Percentiles rank a stretch among this genome's conserved stretches.
Conservation (phyloP, 2,888 invertebrate species). For the Sesia apiformis region DNA sequence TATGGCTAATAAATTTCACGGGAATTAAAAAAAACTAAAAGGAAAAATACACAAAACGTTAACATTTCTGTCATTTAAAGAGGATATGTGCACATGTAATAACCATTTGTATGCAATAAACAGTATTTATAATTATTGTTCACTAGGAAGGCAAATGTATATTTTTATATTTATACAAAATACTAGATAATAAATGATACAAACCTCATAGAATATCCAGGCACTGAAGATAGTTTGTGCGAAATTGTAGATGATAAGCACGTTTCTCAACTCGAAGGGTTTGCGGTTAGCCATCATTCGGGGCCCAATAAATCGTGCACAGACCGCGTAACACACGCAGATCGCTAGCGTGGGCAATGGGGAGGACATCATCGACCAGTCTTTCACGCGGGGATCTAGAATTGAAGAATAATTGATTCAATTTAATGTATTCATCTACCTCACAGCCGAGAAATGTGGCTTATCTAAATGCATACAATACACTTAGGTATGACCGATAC, state of each 20-base stretch:
- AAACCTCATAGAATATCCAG: constrained; percentile 94
- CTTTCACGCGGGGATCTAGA: constrained; percentile 91
- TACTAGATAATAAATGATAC: constrained; percentile 2
- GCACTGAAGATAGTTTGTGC: constrained; percentile 92
- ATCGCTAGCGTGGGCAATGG: constrained; percentile 89
- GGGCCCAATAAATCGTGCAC: constrained; percentile 88
- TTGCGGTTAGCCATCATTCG: constrained; percentile 91
- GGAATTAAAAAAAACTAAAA: too few relatives aligned
- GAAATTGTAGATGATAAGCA: constrained; percentile 90
- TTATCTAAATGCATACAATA: too few relatives aligned
- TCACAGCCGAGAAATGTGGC: too few relatives aligned
- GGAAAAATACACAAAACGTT: too few relatives aligned
- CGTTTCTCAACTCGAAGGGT: constrained; percentile 85
- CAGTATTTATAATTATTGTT: too few relatives aligned
- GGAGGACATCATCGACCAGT: constrained; percentile 92
- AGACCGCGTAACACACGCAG: constrained; percentile 88
- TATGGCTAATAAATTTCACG: too few relatives aligned
- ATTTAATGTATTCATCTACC: too few relatives aligned
- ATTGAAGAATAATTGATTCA: constrained; percentile 12
- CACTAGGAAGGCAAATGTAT: neutral
- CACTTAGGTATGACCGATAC: too few relatives aligned
- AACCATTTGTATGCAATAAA: too few relatives aligned
- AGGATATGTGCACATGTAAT: too few relatives aligned
- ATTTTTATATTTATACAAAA: neutral
- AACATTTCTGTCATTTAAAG: too few relatives aligned